Evolutionary conservation across 2,797 vertebrate species (phyloP).

Genomic region (Oreochromis grahami): DNA sequence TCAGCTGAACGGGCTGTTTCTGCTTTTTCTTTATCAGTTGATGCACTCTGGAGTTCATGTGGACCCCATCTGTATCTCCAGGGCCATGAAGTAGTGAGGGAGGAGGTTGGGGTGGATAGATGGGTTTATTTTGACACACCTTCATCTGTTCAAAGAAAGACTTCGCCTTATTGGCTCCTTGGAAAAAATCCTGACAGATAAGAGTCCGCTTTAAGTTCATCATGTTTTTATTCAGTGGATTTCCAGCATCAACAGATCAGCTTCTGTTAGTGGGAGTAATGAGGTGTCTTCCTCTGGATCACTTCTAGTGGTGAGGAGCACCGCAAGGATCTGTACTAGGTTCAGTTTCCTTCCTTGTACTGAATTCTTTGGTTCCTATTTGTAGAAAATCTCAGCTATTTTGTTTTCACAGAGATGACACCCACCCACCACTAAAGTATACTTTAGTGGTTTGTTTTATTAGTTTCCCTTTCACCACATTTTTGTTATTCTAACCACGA

Average conservation of each 20-base stretch:
- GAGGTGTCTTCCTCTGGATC: background rate
- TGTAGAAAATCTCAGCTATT: background rate
- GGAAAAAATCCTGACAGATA: accelerated
- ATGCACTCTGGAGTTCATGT: background rate
- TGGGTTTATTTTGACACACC: background rate
- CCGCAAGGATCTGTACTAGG: background rate
- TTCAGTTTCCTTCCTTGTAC: background rate
- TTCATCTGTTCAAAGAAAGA: background rate
- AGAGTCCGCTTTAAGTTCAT: background rate
- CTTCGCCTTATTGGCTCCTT: accelerated
- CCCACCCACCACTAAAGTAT: too few species aligned
- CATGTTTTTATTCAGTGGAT: background rate
- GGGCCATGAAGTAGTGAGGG: background rate
- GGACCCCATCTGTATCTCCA: background rate
- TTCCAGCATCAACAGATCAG: background rate
- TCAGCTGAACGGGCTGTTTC: background rate
- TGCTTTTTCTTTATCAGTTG: background rate
- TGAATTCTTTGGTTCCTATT: background rate
- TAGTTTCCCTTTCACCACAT: background rate
- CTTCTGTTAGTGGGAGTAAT: background rate
- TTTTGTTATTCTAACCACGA: accelerated
- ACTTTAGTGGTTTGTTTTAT: background rate
- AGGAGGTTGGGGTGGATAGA: background rate
- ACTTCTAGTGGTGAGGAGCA: background rate
- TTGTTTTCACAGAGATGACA: accelerated